These are phyloP conservation scores for Chunga burmeisteri DNA, from an alignment of 2,113 vertebrate species.

Conservation along the genomic window DNA sequence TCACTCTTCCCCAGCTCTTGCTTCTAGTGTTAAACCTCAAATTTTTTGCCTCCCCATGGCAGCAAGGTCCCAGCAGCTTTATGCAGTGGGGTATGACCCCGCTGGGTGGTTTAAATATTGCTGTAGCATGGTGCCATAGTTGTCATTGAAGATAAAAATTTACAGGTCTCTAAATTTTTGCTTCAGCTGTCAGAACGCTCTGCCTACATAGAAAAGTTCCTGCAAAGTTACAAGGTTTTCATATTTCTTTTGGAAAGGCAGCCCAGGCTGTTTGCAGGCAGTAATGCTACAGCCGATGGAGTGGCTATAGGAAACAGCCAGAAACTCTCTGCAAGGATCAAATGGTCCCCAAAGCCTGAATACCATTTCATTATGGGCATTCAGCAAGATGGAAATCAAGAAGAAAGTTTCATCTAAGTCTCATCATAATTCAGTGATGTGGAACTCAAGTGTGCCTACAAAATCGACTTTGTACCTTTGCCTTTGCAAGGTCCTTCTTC, in stretches of 20 bases:
- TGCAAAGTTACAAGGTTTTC: neutral
- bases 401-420: neutral
- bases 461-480: conserved; percentile 14
- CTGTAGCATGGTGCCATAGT: rapidly evolving
- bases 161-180: neutral
- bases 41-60: neutral
- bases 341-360: neutral
- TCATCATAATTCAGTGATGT: neutral
- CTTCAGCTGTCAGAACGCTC: neutral
- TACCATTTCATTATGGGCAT: neutral
- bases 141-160: neutral
- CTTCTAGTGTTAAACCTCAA: neutral
- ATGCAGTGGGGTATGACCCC: neutral
- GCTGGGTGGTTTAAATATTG: neutral
- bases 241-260: neutral
- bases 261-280: neutral
- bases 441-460: neutral
- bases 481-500: neutral
- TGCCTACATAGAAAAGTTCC: neutral
- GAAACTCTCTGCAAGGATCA: neutral
- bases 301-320: neutral
- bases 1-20: neutral
- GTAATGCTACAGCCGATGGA: neutral
- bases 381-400: neutral
- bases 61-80: neutral